Conservation (phyloP, 2,888 invertebrate genomes). For the Platycnemis pennipes region DNA sequence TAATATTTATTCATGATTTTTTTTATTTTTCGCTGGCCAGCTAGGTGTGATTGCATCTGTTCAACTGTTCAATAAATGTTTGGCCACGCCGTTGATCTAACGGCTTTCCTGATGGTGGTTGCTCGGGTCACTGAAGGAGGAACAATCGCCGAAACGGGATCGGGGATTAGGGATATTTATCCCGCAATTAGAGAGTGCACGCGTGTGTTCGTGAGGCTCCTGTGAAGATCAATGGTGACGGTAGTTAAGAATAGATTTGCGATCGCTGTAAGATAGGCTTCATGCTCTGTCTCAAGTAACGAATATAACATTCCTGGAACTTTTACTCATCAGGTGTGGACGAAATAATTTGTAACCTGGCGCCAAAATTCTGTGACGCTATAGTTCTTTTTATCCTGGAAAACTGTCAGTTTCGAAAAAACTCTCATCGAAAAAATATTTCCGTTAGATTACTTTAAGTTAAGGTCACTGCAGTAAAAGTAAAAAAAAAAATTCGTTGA, state of each 20-base stretch:
- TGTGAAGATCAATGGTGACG: background rate
- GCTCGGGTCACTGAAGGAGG: background rate
- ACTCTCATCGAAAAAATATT: too few species aligned
- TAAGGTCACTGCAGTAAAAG: too few species aligned
- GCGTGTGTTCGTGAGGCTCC: background rate
- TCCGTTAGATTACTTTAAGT: too few species aligned
- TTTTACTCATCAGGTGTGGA: background rate
- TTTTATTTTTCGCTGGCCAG: too few species aligned
- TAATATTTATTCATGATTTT: too few species aligned
- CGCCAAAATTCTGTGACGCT: too few species aligned
- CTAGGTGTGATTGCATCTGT: too few species aligned
- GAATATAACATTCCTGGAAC: background rate
- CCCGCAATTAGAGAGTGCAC: background rate
- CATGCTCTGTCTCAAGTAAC: background rate
- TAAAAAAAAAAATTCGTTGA: too few species aligned
- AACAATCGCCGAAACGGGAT: background rate
- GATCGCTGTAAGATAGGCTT: background rate
- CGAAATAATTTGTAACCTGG: background rate
- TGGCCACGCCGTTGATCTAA: background rate
- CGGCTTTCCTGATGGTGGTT: background rate
- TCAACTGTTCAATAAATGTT: background rate
- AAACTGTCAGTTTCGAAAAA: too few species aligned
- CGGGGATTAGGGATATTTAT: background rate
- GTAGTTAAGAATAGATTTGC: background rate
- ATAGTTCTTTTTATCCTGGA: too few species aligned